Evolutionary conservation across 1,140 invertebrate genomes (phyloP).

Genomic region (Asobara japonica): DNA sequence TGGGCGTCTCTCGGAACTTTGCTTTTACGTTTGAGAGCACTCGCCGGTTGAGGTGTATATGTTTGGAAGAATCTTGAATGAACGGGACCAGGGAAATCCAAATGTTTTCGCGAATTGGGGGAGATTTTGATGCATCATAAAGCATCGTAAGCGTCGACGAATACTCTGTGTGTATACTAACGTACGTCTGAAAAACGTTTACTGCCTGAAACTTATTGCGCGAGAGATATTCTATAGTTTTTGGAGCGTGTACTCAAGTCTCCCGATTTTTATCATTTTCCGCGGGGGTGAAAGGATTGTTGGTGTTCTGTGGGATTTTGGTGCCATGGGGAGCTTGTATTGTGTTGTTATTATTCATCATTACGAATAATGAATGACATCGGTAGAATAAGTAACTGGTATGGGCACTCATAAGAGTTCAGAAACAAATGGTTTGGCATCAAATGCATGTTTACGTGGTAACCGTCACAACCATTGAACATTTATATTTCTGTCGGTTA

Average conservation of each 20-base stretch:
- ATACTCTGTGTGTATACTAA: neutral
- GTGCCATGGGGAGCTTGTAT: neutral
- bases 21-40: constrained; percentile 33
- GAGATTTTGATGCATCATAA: neutral
- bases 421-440: too few relatives aligned
- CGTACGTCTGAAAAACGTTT: neutral
- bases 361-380: too few relatives aligned
- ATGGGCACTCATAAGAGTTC: too few relatives aligned
- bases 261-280: neutral
- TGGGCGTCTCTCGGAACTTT: constrained; percentile 36
- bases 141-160: constrained; percentile 24
- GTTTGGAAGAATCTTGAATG: constrained; percentile 26
- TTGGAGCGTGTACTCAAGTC: neutral
- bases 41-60: constrained; percentile 5
- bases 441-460: too few relatives aligned
- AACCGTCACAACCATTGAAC: too few relatives aligned
- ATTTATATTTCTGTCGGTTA: too few relatives aligned
- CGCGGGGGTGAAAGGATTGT: too few relatives aligned
- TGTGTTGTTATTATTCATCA: too few relatives aligned
- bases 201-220: neutral
- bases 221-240: neutral
- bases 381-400: too few relatives aligned
- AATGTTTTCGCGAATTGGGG: neutral
- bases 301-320: neutral
- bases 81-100: constrained; percentile 20